Base-by-base conservation (phyloP, 2,797 vertebrate genomes). In the Pangasius macronema region DNA sequence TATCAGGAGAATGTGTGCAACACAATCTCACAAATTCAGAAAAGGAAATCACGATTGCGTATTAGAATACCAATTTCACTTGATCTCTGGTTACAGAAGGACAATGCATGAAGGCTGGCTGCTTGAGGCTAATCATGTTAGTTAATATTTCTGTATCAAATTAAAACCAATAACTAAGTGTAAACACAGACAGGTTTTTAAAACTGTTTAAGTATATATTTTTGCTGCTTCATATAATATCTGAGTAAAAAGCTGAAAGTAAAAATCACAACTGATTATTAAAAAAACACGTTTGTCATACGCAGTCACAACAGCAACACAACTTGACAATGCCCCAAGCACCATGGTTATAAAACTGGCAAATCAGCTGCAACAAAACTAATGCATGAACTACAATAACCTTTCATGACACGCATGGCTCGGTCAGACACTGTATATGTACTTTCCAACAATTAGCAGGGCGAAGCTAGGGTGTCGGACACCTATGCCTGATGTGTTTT, bases 1-100 rank as follows among this genome's bases (percentile, higher is more conserved):
- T 95, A 94, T 93, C 84, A 86, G 88, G 90, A 75, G 33, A 91
- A 92, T 65, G 63, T 87, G 89, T 85, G 68, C 27, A 42, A 53
- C 72, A 18, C 53, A 5, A 53, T 33, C 51, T 55, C 33, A 79
- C 3, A 46, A 18, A 82, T 46, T 16, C 0, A 46, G 14, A 42
- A 61, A 63, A 46, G 7, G 20, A 13, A 80, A 59, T 59, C 22
- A 59, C 20, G 24, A 36, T 24, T 39, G 10, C 11, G 59, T 59
- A 59, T 80, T 81, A 16, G 55, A 63, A 42, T 61, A 55, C 9
- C 33, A 55, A 36, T 55, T 55, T 14, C 7, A 39, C 36, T 16
- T 2, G 6, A n/a, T 75, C 14, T 75, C 72, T 55, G 16, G 76
- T 10, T 24, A 0, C 8, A 22, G 9, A 77, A 33, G 27, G 73